Evolutionary conservation across 2,888 invertebrate species (phyloP).

Genomic region (Villa cingulata): DNA sequence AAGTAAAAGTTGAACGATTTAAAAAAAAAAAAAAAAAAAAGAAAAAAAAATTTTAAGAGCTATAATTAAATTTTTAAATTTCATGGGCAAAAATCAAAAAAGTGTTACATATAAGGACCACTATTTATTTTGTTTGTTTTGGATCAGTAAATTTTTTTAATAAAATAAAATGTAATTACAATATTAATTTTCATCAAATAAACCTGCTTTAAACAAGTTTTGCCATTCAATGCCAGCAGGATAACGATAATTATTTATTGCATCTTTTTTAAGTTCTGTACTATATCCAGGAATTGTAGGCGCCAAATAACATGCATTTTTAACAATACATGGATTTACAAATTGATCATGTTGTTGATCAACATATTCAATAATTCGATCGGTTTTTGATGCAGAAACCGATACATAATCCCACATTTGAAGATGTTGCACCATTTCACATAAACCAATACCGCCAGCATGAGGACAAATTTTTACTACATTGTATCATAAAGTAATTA

Average conservation of each 20-base stretch:
- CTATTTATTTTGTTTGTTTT: too few species aligned
- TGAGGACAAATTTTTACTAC: slow-evolving; percentile 91
- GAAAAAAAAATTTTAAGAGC: too few species aligned
- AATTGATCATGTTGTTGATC: slow-evolving; percentile 88
- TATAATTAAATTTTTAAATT: too few species aligned
- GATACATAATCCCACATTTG: slow-evolving; percentile 77
- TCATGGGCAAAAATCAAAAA: too few species aligned
- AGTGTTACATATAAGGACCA: too few species aligned
- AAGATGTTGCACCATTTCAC: slow-evolving; percentile 87
- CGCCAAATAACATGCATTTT: slow-evolving; percentile 57
- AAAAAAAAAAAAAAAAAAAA: too few species aligned
- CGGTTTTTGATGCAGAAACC: slow-evolving; percentile 55
- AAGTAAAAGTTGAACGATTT: too few species aligned
- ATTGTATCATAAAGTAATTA: slow-evolving; percentile 19
- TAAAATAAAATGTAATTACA: too few species aligned
- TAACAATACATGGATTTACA: slow-evolving; percentile 52
- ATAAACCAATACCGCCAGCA: slow-evolving; percentile 87
- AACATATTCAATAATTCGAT: slow-evolving; percentile 69
- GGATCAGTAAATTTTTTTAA: too few species aligned
- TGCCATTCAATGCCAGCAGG: slow-evolving; percentile 70
- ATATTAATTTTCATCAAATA: slow-evolving; percentile 3
- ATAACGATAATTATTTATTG: slow-evolving; percentile 55
- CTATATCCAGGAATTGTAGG: slow-evolving; percentile 73
- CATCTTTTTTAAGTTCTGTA: slow-evolving; percentile 56
- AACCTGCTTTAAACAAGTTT: slow-evolving; percentile 11